These are phyloP conservation scores for Trichogramma evanescens DNA, from an alignment of 2,888 invertebrate species.

Conservation along the genomic window DNA sequence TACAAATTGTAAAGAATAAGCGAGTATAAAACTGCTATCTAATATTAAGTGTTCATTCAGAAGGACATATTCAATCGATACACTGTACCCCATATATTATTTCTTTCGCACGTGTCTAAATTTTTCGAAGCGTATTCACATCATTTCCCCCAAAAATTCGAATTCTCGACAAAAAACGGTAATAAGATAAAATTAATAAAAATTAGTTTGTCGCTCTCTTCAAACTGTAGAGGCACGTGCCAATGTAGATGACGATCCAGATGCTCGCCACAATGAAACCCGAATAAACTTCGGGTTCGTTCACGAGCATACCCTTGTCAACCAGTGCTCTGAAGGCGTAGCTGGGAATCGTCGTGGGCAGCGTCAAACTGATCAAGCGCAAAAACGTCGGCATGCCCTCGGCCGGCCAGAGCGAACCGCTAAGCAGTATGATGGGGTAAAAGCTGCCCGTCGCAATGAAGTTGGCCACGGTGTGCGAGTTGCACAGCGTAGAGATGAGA, in stretches of 20 bases:
- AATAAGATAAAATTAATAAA: not conserved
- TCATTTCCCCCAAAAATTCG: too few relatives aligned
- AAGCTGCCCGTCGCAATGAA: slow-evolving; percentile 82
- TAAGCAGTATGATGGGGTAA: slow-evolving; percentile 80
- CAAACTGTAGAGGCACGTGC: slow-evolving; percentile 53
- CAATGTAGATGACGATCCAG: slow-evolving; percentile 59
- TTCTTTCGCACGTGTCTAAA: too few relatives aligned
- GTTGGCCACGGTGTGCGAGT: slow-evolving; percentile 73
- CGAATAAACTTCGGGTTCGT: slow-evolving; percentile 62
- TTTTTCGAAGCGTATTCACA: too few relatives aligned
- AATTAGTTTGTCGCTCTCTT: slow-evolving; percentile 29
- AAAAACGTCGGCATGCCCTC: slow-evolving; percentile 62
- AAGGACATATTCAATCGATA: too few relatives aligned
- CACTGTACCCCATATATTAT: too few relatives aligned
- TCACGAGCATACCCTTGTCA: slow-evolving; percentile 66
- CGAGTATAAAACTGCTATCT: too few relatives aligned
- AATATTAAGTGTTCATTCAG: too few relatives aligned
- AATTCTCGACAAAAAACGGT: too few relatives aligned
- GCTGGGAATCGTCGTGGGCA: slow-evolving; percentile 77
- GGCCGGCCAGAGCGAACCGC: slow-evolving; percentile 69
- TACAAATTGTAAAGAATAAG: too few relatives aligned
- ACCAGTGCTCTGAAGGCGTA: slow-evolving; percentile 69
- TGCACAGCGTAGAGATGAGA: slow-evolving; percentile 72
- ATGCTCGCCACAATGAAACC: slow-evolving; percentile 63
- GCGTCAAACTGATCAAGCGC: slow-evolving; percentile 55